Base-by-base conservation (phyloP, 2,113 vertebrate genomes). In the Chaetodon trifascialis region DNA sequence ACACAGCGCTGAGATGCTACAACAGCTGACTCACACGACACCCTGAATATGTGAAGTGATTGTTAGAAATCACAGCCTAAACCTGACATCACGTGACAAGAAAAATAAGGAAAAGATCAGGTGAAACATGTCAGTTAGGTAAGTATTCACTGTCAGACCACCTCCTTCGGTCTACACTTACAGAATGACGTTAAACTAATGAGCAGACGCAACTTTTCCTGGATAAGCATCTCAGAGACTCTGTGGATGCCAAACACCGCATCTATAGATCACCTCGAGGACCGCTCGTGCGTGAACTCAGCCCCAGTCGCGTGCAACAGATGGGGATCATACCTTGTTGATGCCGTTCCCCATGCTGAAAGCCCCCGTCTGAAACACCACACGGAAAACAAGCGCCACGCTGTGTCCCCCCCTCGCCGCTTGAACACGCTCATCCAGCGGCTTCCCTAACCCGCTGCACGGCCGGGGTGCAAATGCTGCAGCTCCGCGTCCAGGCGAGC, bases 281-380 rank as follows among this genome's bases (percentile, higher is more conserved):
- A 23, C 54, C 58, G 56, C 11, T 70, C 34, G 58, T 34, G 64
- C 16, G 47, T 34, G 44, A 84, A 80, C 78, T 71, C 47, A 71
- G 23, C 55, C 25, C 30, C 0, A n/a, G 60, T 44, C 46, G 64
- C 44, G 44, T 44, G 73, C 36, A 67, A 62, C 63, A 74, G 12
- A 77, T 49, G 25, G 21, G 60, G 63, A 21, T 4, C 82, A 0
- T 92, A 95, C 95, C 95, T 94, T 95, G 25, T 94, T 94, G 63
- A 95, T 83, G 56, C 95, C 95, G 90, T 95, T 95, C 2, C 94
- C 95, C 95, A 95, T 95, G 59, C 49, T 87, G 83, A 63, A 8
- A 54, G 62, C 56, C 4, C 25, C 52, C 11, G 15, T 40, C 12
- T 17, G 47, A 58, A 56, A 54, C 8, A 60, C 0, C 79, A 30